Conservation (phyloP, 2,888 invertebrate genomes). For the Macroteleia sp. region DNA sequence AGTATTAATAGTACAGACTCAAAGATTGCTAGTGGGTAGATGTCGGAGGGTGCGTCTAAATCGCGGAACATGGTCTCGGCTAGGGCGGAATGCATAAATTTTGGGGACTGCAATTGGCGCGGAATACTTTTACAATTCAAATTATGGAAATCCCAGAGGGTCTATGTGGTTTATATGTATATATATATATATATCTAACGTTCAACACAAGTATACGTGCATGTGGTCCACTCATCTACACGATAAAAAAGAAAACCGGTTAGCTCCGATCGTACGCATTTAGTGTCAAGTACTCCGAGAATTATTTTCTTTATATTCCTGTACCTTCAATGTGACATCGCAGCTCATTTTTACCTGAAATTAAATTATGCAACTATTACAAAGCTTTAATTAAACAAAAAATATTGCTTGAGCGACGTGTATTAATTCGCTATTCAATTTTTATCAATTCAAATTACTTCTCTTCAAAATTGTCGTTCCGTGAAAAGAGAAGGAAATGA, state of each 20-base stretch:
- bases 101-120: constrained; percentile 78
- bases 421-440: constrained; percentile 28
- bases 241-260: constrained; percentile 58
- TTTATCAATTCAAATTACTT: constrained; percentile 10
- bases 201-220: constrained; percentile 20
- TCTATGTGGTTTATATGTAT: constrained; percentile 63
- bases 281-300: constrained; percentile 30
- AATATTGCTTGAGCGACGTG: constrained; percentile 11
- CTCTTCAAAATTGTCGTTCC: constrained; percentile 8
- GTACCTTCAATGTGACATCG: constrained; percentile 19
- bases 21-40: constrained; percentile 44
- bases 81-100: constrained; percentile 75
- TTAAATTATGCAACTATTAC: constrained; percentile 35
- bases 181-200: constrained; percentile 24
- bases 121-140: constrained; percentile 82
- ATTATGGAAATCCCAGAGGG: constrained; percentile 80
- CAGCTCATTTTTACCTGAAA: constrained; percentile 44
- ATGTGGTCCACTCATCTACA: constrained; percentile 44
- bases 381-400: constrained; percentile 39
- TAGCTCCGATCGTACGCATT: constrained; percentile 46
- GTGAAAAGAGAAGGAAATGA: neutral
- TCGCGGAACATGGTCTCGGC: constrained; percentile 61
- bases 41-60: constrained; percentile 65
- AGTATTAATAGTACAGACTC: constrained; percentile 47
- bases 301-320: constrained; percentile 44